Evolutionary conservation across 2,888 invertebrate genomes (phyloP), one percentile per base, ranked within the genome.

Genomic region (Cryptophagus acutangulus): DNA sequence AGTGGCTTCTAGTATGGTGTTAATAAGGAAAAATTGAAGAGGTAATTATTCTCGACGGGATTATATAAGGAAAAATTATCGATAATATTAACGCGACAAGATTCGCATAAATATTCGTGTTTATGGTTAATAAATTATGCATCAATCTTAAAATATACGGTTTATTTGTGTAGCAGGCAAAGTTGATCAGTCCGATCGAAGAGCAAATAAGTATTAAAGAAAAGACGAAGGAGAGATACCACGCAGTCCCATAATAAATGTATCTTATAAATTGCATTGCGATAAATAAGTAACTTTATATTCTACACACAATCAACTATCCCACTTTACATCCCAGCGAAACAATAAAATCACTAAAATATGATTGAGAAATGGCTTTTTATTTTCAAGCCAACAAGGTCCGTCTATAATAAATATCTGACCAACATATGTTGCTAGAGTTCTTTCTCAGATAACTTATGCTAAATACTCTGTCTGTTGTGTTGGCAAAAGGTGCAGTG

Each of bases 281-380:
- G 62, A 69, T 70, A 70, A 70, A 70, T 68, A 69, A 67, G 67
- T 67, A 65, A 69, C 67, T 70, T 70, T 70, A 70, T 70, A 68
- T 67, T 62, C 67, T 53, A 60, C 63, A 61, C 64, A 69, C 69
- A 70, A 69, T 70, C 69, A 68, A 65, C 65, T 67, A 66, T 66
- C 64, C 66, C 63, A 67, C 64, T 69, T 68, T 69, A 66, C 66
- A 67, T 66, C 65, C 66, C 57, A 59, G 56, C 66, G 57, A 68
- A 69, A 69, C 68, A 69, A 69, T 69, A 69, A 69, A 69, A 68
- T 69, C 64, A 64, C 66, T 69, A 65, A 69, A 67, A 69, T 69
- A 69, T 69, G 67, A 69, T 69, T 69, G 67, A 67, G 66, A 66
- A 67, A 67, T 65, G 62, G 57, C 16, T 62, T 66, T 67, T 67